Percentiles rank a stretch among this genome's conserved stretches.
These are phyloP conservation scores for Drosophila trapezifrons DNA, from an alignment of 1,140 invertebrate species.

Conservation along the genomic window DNA sequence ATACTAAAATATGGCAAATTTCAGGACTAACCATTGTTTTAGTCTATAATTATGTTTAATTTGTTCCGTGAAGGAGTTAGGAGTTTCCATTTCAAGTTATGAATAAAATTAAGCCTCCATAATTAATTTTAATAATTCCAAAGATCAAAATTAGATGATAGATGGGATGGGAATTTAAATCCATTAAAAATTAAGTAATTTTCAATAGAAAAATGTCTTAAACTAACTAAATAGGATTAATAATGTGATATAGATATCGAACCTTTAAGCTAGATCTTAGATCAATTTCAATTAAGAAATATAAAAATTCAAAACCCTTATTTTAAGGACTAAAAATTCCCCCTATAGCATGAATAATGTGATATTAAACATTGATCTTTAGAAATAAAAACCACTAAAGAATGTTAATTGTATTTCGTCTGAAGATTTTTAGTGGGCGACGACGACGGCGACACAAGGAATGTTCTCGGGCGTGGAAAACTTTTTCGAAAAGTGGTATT, in stretches of 20 bases:
- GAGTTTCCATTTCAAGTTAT: too few relatives aligned
- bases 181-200: too few relatives aligned
- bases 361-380: background rate
- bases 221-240: background rate
- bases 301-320: background rate
- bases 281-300: background rate
- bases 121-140: background rate
- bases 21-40: too few relatives aligned
- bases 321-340: background rate
- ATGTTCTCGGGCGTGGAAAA: conserved; percentile 61
- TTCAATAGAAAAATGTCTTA: too few relatives aligned
- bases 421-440: conserved; percentile 28
- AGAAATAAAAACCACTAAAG: background rate
- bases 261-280: background rate
- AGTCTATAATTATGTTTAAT: background rate
- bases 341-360: background rate
- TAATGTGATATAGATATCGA: background rate
- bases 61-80: too few relatives aligned
- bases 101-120: too few relatives aligned
- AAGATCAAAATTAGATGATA: background rate
- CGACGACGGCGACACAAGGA: conserved; percentile 43
- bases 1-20: too few relatives aligned
- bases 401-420: conserved; percentile 16
- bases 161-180: background rate
- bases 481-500: conserved; percentile 61